These are phyloP conservation scores for Mastigias papua DNA, from an alignment of 30 jellyfish, hydroid and myxozoan species.

Conservation along the genomic window DNA sequence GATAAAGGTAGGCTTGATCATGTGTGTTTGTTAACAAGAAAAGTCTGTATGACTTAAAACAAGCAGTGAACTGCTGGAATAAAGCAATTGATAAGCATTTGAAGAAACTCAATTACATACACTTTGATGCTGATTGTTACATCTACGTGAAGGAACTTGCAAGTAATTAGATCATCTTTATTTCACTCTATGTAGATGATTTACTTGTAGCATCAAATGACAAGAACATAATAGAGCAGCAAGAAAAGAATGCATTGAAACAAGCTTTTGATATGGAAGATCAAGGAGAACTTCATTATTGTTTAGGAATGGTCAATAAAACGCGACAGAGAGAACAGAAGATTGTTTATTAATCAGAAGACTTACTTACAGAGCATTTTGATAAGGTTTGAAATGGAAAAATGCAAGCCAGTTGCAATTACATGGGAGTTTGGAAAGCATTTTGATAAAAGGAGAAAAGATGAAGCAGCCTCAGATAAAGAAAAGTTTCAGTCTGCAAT, in stretches of 20 bases:
- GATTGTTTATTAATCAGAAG: slow-evolving; percentile 1
- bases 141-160: neutral
- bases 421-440: slow-evolving; percentile 34
- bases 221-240: neutral
- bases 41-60: slow-evolving; percentile 32
- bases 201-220: neutral
- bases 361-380: neutral
- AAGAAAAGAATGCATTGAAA: neutral
- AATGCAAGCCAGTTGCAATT: slow-evolving; percentile 43
- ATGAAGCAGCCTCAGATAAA: neutral
- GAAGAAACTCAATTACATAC: neutral
- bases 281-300: slow-evolving; percentile 14
- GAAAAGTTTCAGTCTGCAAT: slow-evolving; percentile 1
- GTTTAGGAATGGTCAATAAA: slow-evolving; percentile 20
- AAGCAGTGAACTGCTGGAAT: no score
- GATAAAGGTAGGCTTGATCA: slow-evolving; percentile 15
- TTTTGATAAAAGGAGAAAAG: neutral
- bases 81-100: neutral
- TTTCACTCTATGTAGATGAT: no score
- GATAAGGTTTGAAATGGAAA: slow-evolving; percentile 22
- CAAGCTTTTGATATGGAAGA: slow-evolving; percentile 11
- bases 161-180: neutral
- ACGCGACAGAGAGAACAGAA: neutral
- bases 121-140: slow-evolving; percentile 1
- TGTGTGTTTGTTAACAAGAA: slow-evolving; percentile 10